Percentiles rank a stretch among this genome's conserved stretches.
phyloP scores from a whole-genome alignment of 1,140 invertebrate species.

The Pseudomyrmex sp. region DNA sequence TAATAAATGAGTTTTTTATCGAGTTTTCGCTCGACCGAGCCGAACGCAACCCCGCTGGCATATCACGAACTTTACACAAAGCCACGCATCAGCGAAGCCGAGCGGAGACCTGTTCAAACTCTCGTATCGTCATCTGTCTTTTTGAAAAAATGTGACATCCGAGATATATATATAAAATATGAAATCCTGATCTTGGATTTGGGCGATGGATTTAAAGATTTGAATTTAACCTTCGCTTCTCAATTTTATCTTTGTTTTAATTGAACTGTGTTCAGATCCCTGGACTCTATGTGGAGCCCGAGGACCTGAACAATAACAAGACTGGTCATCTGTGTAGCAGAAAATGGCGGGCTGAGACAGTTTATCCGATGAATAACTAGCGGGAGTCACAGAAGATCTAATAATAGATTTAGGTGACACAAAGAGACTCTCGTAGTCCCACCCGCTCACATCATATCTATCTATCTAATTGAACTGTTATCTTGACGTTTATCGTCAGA shows the following conservation, averaged over 20 bases:
- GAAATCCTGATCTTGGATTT: slow-evolving; percentile 5
- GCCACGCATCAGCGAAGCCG: background rate
- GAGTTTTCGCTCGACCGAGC: slow-evolving; percentile 27
- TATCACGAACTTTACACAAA: slow-evolving; percentile 38
- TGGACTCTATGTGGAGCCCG: no score
- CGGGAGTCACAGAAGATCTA: background rate
- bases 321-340: no score
- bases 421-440: no score
- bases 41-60: background rate
- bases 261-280: background rate
- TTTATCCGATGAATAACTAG: no score
- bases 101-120: slow-evolving; percentile 21
- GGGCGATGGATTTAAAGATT: slow-evolving; percentile 19
- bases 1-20: slow-evolving; percentile 62
- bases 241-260: slow-evolving; percentile 25
- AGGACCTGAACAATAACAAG: no score
- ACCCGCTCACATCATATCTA: no score
- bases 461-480: slow-evolving; percentile 14
- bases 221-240: background rate
- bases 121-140: slow-evolving; percentile 14
- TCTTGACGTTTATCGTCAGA: background rate
- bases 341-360: no score
- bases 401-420: no score
- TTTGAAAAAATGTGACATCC: background rate
- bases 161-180: background rate